Conservation (phyloP, 2,888 invertebrate genomes). For the Chymomyza caudatula region DNA sequence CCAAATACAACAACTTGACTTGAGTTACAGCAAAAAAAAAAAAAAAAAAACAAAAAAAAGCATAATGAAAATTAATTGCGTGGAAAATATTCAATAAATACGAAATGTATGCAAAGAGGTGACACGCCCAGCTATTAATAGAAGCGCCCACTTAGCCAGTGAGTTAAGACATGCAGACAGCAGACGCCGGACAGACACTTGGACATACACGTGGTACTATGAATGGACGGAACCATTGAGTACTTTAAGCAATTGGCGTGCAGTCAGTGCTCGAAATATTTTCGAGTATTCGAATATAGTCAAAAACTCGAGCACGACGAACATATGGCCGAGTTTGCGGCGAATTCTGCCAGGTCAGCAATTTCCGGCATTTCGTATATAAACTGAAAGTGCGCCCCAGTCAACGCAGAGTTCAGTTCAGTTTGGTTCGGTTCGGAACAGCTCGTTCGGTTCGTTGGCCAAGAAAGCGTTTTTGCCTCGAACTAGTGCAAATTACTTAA, state of each 20-base stretch:
- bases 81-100: constrained; percentile 71
- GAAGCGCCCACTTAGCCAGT: constrained; percentile 48
- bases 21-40: neutral
- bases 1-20: constrained; percentile 3
- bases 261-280: constrained; percentile 43
- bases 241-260: constrained; percentile 28
- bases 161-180: constrained; percentile 20
- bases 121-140: constrained; percentile 46
- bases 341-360: constrained; percentile 37
- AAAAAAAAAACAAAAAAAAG: neutral
- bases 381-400: constrained; percentile 52
- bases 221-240: constrained; percentile 26
- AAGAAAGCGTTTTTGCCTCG: constrained; percentile 35
- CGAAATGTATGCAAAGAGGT: constrained; percentile 69
- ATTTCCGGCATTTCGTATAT: constrained; percentile 70
- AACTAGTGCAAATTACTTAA: constrained; percentile 63
- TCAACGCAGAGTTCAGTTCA: constrained; percentile 37
- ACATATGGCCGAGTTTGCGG: constrained; percentile 32
- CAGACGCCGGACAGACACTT: constrained; percentile 29
- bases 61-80: constrained; percentile 69
- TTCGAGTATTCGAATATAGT: constrained; percentile 39
- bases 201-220: constrained; percentile 11
- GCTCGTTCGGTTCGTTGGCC: constrained; percentile 41
- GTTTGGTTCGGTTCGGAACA: constrained; percentile 13
- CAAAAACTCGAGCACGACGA: constrained; percentile 19